These are phyloP conservation scores for Troides helena DNA, from an alignment of 2,888 invertebrate genomes.

Conservation along the genomic window DNA sequence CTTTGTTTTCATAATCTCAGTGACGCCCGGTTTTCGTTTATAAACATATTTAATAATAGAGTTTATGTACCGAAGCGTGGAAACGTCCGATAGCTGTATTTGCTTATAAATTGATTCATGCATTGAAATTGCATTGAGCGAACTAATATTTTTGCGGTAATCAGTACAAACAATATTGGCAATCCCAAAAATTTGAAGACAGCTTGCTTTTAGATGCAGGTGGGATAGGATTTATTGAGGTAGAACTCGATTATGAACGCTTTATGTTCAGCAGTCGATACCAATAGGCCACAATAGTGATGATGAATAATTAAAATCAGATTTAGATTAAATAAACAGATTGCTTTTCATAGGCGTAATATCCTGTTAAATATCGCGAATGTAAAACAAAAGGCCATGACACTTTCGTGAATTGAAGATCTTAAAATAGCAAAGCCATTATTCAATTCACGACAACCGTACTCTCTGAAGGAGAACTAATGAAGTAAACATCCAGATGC, in stretches of 20 bases:
- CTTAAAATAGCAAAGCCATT: conserved; percentile 47
- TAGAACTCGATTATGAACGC: too few relatives aligned
- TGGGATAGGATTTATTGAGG: too few relatives aligned
- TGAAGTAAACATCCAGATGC: conserved; percentile 33
- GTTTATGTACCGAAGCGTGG: conserved; percentile 47
- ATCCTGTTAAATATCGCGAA: too few relatives aligned
- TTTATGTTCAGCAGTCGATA: too few relatives aligned
- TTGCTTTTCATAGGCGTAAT: too few relatives aligned
- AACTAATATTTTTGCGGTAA: background rate
- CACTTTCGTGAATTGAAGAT: conserved; percentile 5
- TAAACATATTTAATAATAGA: conserved; percentile 45
- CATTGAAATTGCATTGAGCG: background rate
- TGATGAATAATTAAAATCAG: too few relatives aligned
- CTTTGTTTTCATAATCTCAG: conserved; percentile 38
- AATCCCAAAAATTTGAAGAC: too few relatives aligned
- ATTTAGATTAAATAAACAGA: too few relatives aligned
- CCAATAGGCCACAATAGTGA: too few relatives aligned
- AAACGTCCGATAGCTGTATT: conserved; percentile 42
- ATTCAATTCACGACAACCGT: conserved; percentile 39
- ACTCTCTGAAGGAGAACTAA: conserved; percentile 46
- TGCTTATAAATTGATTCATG: conserved; percentile 16
- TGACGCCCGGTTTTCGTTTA: conserved; percentile 38
- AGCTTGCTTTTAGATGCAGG: too few relatives aligned
- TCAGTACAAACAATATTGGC: too few relatives aligned
- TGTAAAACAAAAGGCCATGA: too few relatives aligned